Evolutionary conservation across 2,888 invertebrate species (phyloP), one percentile per base, ranked within the genome.

Genomic region (Clusia tigrina): DNA sequence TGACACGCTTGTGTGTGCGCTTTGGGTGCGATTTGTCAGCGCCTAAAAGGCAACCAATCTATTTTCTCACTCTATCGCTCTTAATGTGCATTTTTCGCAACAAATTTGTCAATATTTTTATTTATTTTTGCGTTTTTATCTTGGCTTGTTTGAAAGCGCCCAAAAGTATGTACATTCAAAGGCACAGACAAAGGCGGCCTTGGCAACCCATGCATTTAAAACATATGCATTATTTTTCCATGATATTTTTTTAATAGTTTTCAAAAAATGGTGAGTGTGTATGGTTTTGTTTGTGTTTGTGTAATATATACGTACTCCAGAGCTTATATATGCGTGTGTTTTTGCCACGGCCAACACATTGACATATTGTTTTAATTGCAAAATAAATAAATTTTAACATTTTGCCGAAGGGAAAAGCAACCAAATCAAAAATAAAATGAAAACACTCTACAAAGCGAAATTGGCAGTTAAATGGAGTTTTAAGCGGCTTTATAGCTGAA

Each of bases 301-400:
- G n/a, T 15, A 42, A 42, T 5, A 15, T 15, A 6, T n/a, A 6
- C 9, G 3, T 9, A n/a, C n/a, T 42, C 42, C 9, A 42, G 9
- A 15, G 12, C 42, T 15, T n/a, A 42, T 17, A 48, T 23, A 26
- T 48, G 17, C 25, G 6, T 18, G 52, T 57, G 53, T 54, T 6
- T 32, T 6, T 32, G 12, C 32, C 32, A 32, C 32, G 6, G 32
- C 12, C 9, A 6, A 42, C 42, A 42, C 42, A 42, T 42, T 42
- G 62, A 54, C 62, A 62, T 62, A 58, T 76, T 78, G 75, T 72
- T 74, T 74, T 78, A 75, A 75, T 78, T 78, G 77, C 72, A 71
- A 75, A 76, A 78, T 76, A 72, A 76, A 75, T 75, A 62, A 62
- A 54, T 54, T 62, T 58, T 58, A 42, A 48, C 51, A 52, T 23